Evolutionary conservation across 2,113 vertebrate species (phyloP), one percentile per base, ranked within the genome.

Genomic region (Embiotoca jacksoni): DNA sequence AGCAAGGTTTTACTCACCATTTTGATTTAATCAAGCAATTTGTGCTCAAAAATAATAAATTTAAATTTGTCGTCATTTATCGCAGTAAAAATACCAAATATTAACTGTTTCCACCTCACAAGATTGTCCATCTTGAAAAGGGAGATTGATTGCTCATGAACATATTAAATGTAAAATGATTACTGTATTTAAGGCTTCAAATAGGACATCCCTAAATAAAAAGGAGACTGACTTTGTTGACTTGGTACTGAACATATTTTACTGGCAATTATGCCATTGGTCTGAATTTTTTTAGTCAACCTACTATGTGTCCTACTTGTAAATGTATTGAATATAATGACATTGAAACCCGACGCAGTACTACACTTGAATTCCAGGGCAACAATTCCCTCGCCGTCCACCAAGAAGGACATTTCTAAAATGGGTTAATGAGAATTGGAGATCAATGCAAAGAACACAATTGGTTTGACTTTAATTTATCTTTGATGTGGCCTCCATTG

Each of bases 371-470:
- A 87, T 90, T 91, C 86, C 81, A 87, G 81, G 84, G 39, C 87
- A 88, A 72, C 59, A 88, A 90, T 87, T 88, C 80, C 88, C 86
- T 72, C 0, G 75, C 64, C 62, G 58, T 68, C 58, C 52, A 77
- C 56, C 41, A 83, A 87, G 32, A 80, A 65, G 61, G 67, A 68
- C 57, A 72, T 77, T 83, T 84, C 59, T 74, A 35, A 92, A 92
- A 84, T 84, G 75, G 92, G 90, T 87, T 93, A 93, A 94, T 93
- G 91, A 94, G 73, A 90, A 88, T 89, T 47, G 10, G 59, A 85
- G 73, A 92, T 90, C 88, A 81, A 91, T 88, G 75, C 64, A 15
- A 73, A 79, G 64, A 57, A 49, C 66, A 80, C 80, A 72, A 71
- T 72, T 88, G 58, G 80, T 77, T 92, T 86, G 39, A 62, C 53